Base-by-base conservation (phyloP, 1,140 invertebrate genomes). In the Metaphire vulgaris region DNA sequence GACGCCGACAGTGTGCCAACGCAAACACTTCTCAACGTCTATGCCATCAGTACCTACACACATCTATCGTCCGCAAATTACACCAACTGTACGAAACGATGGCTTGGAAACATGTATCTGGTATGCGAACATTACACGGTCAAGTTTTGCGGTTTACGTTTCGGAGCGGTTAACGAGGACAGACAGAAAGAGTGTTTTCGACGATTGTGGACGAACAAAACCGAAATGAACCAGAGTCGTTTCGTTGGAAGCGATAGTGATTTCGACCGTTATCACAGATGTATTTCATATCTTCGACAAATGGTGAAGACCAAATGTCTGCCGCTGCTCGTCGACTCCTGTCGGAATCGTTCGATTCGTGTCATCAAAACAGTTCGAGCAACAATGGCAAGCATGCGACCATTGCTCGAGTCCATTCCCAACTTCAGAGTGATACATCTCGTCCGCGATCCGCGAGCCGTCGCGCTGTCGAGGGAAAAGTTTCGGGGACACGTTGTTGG, bases 401-500 rank as follows among this genome's bases (percentile, higher is more conserved):
- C n/a, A 30, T 12, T 69, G 2, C 67, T 69, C 2, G 67, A 69
- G n/a, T 6, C n/a, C 12, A 6, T 26, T 69, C n/a, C 29, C 67
- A 69, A 69, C 29, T n/a, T 69, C n/a, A 6, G 67, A n/a, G 67
- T 69, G 2, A 69, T 69, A 6, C 67, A 69, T 26, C 29, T 69
- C 12, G 29, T 69, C 26, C 67, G 67, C 12, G 67, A 69, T 26
- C 67, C 67, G 2, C 67, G 67, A 2, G 67, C 67, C 12, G 67
- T 69, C n/a, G 67, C 29, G 2, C 67, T 69, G n/a, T 69, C 67
- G 12, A n/a, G 67, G 67, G n/a, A 14, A 30, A 6, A 26, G n/a
- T 69, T 69, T 26, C n/a, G 26, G 12, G 29, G 67, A 6, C 12
- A 30, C 67, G 67, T n/a, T 30, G 12, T n/a, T 1, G 67, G 41